A percentile compares a stretch with the other conserved stretches of the same genome.
Conservation (phyloP, 2,888 invertebrate species). For the Clistopyga incitator region DNA sequence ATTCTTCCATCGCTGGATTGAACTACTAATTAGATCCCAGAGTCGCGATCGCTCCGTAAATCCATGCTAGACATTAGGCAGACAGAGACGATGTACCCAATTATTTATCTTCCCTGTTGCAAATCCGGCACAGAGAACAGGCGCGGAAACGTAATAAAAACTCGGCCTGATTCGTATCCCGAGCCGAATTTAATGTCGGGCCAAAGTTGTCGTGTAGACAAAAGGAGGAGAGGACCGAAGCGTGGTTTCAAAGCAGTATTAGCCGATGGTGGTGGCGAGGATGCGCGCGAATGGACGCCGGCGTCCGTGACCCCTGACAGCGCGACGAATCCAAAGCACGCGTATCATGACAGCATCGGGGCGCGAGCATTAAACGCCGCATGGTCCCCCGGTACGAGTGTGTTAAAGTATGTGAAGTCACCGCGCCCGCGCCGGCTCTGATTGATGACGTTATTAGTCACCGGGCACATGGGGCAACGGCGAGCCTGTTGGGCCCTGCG, state of each 20-base stretch:
- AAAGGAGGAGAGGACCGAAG: neutral
- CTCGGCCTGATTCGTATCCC: constrained; percentile 23
- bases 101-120: constrained; percentile 23
- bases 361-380: constrained; percentile 75
- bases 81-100: neutral
- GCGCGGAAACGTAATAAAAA: constrained; percentile 3
- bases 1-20: neutral
- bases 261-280: constrained; percentile 40
- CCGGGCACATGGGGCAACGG: constrained; percentile 62
- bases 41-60: neutral
- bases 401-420: constrained; percentile 42
- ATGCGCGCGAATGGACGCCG: constrained; percentile 41
- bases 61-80: neutral
- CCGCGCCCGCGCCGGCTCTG: constrained; percentile 73
- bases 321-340: constrained; percentile 80
- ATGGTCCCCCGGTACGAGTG: constrained; percentile 63
- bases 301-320: constrained; percentile 78
- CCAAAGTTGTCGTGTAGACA: constrained; percentile 18
- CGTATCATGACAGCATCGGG: constrained; percentile 81
- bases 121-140: neutral
- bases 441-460: constrained; percentile 83
- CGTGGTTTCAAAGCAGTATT: constrained; percentile 37
- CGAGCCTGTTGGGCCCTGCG: constrained; percentile 53
- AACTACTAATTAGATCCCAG: neutral
- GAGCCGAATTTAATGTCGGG: constrained; percentile 53